Base-by-base conservation (phyloP, 2,888 invertebrate genomes). In the Pelosia muscerda region DNA sequence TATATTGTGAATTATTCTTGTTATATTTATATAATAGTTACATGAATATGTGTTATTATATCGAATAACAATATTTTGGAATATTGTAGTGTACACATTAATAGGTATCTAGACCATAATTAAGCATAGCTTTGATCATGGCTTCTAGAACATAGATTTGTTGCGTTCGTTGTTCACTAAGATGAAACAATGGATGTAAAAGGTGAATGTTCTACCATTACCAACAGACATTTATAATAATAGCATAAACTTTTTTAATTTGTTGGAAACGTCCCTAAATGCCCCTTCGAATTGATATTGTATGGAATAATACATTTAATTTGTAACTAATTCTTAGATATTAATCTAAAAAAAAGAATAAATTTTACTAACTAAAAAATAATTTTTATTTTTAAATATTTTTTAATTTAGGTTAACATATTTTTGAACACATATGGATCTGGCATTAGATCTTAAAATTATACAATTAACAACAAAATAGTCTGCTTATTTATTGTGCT, bases 1-100 rank as follows among this genome's bases (percentile, higher is more conserved):
- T 65, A 61, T 73, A 38, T 73, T 42, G 68, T 79, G 63, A 76
- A 69, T 71, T 55, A 64, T 64, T 66, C 66, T 58, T 67, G 70
- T 75, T 74, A 19, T 49, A 49, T 49, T 22, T 23, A 38, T 25
- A 55, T 63, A 49, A 49, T 49, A 49, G 49, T 49, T 49, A n/a
- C n/a, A n/a, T 49, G n/a, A 5, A n/a, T n/a, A 34, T 62, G 25
- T 23, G 28, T n/a, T 62, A 8, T 2, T 2, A 9, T n/a, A n/a
- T n/a, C n/a, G n/a, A n/a, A n/a, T 49, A 49, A 49, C 9, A n/a
- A 2, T 42, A 42, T 15, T 15, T 42, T 42, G 19, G 19, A 1
- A 15, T 4, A 38, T n/a, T n/a, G n/a, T 38, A 38, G 15, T 15
- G 15, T 4, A 13, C 38, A 38, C n/a, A n/a, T n/a, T n/a, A n/a